Percentiles rank a stretch among this genome's conserved stretches.
Conservation (phyloP, 1,140 invertebrate genomes). For the Formica exsecta region DNA sequence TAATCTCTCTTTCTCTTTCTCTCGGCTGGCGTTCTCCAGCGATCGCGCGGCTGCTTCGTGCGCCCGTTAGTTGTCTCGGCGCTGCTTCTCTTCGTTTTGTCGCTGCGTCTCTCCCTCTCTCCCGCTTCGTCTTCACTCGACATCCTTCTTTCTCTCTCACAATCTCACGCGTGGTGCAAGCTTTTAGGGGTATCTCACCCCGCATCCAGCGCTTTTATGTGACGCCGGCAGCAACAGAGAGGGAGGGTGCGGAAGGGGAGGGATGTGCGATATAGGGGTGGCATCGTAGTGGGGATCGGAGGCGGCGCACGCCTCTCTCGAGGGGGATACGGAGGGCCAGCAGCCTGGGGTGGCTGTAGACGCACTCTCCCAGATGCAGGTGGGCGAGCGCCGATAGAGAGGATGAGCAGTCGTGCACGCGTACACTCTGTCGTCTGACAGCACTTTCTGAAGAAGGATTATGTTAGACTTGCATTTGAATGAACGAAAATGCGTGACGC, state of each 20-base stretch:
- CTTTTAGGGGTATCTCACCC: slow-evolving; percentile 72
- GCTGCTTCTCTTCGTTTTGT: slow-evolving; percentile 50
- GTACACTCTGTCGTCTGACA: slow-evolving; percentile 57
- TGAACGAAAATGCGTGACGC: neutral
- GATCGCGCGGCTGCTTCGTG: slow-evolving; percentile 65
- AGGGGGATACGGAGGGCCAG: slow-evolving; percentile 71
- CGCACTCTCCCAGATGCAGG: slow-evolving; percentile 76
- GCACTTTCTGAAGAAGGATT: slow-evolving; percentile 28
- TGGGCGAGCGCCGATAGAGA: slow-evolving; percentile 67
- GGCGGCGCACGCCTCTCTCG: slow-evolving; percentile 76
- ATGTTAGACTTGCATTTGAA: slow-evolving; percentile 10
- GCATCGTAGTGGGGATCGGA: slow-evolving; percentile 70
- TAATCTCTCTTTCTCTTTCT: slow-evolving; percentile 42
- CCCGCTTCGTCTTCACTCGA: slow-evolving; percentile 46
- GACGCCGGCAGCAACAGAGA: slow-evolving; percentile 66
- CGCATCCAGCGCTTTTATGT: slow-evolving; percentile 70
- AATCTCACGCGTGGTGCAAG: slow-evolving; percentile 69
- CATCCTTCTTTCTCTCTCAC: slow-evolving; percentile 47
- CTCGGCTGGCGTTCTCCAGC: slow-evolving; percentile 35
- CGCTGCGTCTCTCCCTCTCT: slow-evolving; percentile 45
- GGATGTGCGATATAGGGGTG: slow-evolving; percentile 69
- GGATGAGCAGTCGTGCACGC: slow-evolving; percentile 68
- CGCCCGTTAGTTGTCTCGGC: slow-evolving; percentile 72
- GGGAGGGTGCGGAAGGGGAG: slow-evolving; percentile 27
- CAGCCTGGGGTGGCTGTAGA: slow-evolving; percentile 72